Evolutionary conservation across 64 coral and sea anemone species (phyloP).

Genomic region (Platygyra sinensis): DNA sequence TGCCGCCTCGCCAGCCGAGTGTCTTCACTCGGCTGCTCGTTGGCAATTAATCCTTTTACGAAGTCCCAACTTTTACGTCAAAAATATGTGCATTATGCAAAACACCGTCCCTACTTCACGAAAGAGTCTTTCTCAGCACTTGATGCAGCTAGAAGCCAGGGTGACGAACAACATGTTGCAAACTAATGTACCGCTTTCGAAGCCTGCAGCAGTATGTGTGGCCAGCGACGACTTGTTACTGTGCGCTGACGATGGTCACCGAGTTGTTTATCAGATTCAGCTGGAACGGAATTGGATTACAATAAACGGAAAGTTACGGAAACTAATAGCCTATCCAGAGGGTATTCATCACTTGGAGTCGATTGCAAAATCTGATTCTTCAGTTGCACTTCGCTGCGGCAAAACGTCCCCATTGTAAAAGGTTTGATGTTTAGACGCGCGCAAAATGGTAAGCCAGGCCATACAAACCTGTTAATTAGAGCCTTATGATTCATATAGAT

Average conservation of each 20-base stretch:
- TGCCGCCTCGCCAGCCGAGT: too few relatives aligned
- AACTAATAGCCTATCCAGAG: constrained; percentile 40
- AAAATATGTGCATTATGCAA: too few relatives aligned
- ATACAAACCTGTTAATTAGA: constrained; percentile 33
- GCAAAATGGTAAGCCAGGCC: constrained; percentile 41
- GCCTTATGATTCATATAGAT: constrained; percentile 1
- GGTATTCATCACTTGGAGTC: constrained; percentile 20
- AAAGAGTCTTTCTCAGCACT: constrained; percentile 38
- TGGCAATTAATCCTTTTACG: too few relatives aligned
- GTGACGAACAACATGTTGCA: constrained; percentile 25
- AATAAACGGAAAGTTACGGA: constrained; percentile 37
- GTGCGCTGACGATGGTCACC: constrained; percentile 47
- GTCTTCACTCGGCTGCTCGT: too few relatives aligned
- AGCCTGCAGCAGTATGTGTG: constrained; percentile 51
- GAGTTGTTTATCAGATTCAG: constrained; percentile 60
- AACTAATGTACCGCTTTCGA: constrained; percentile 43
- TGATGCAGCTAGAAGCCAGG: constrained; percentile 22
- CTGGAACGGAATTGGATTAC: constrained; percentile 51
- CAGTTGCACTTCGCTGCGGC: neutral
- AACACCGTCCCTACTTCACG: constrained; percentile 16
- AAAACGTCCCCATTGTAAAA: constrained; percentile 46
- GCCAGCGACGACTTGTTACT: constrained; percentile 38
- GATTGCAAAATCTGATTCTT: constrained; percentile 26
- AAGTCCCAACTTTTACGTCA: too few relatives aligned
- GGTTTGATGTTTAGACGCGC: constrained; percentile 34